Base-by-base conservation (phyloP, 2,113 vertebrate species). In the Lophius piscatorius region DNA sequence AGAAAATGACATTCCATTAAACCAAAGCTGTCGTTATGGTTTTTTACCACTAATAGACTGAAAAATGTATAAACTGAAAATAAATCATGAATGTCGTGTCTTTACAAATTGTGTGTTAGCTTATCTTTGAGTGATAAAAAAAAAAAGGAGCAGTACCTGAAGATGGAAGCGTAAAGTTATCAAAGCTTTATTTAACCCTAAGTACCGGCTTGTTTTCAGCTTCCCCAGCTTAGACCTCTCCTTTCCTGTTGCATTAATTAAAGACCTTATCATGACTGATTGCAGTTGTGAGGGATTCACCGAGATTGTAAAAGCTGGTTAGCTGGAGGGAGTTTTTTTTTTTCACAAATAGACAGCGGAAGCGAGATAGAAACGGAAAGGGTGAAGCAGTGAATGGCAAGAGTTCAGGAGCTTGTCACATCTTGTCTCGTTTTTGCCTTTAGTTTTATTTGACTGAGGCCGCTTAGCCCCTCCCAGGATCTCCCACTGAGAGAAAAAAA, bases 231-330 rank as follows among this genome's bases (percentile, higher is more conserved):
- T 70, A 87, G 78, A 86, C 85, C 85, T 81, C 75, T 88, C 63
- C 83, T 89, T 90, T 88, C 85, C 88, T 88, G 79, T 57, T 65
- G 78, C 70, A 88, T 90, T 86, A 89, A 88, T 89, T 86, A 84
- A 86, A 90, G 87, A 78, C 83, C 78, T 82, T 66, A 85, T 90
- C 80, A 80, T 88, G 81, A 88, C 76, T 82, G 80, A 89, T 87
- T 88, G 87, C 70, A 86, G 82, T 88, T 87, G 75, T 87, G 84
- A 84, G 79, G 90, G 86, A 91, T 91, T 86, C 81, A 85, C 84
- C 63, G 5, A 75, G 74, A 84, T 73, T 88, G 86, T 87, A 84
- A 90, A 82, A 83, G 70, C 74, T 36, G 60, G 64, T 59, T 62
- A 31, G 80, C 81, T 86, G 52, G 42, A 81, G 82, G 83, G 79